Conservation (phyloP, 2,888 invertebrate species). For the Phania funesta region DNA sequence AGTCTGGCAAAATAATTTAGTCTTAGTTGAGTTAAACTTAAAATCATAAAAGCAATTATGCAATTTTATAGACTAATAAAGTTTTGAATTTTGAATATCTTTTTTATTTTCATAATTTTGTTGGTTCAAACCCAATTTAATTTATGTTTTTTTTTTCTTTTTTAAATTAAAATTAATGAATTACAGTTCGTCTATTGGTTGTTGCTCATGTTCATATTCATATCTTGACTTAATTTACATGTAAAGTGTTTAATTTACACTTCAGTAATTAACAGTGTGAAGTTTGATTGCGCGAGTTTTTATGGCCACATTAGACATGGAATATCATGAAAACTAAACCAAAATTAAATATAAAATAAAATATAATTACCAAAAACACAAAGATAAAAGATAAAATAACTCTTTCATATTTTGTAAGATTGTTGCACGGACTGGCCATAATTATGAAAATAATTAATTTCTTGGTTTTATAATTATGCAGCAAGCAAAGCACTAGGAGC, state of each 20-base stretch:
- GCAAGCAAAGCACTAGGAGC: not conserved
- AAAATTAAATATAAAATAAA: not conserved
- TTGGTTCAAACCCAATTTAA: not conserved
- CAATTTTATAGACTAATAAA: not conserved
- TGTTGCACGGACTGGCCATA: not conserved
- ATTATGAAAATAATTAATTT: not conserved
- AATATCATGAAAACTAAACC: not conserved
- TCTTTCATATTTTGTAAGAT: not conserved
- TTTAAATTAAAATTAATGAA: conserved; percentile 34
- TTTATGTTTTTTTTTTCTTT: not conserved
- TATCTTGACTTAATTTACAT: conserved; percentile 50
- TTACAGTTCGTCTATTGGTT: conserved; percentile 37
- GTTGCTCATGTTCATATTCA: not conserved
- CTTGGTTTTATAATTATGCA: not conserved
- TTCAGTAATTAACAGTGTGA: conserved; percentile 51
- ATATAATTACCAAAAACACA: not conserved
- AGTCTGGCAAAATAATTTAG: too few relatives aligned
- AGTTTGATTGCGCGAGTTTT: conserved; percentile 7
- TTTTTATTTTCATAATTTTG: not conserved
- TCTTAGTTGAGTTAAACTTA: too few relatives aligned
- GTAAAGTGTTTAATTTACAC: conserved; percentile 49
- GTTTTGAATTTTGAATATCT: not conserved
- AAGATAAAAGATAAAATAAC: not conserved
- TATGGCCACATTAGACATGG: not conserved
- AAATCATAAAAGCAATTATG: not conserved